Evolutionary conservation across 2,888 invertebrate species (phyloP), one percentile per base, ranked within the genome.

Genomic region (Alitta virens): DNA sequence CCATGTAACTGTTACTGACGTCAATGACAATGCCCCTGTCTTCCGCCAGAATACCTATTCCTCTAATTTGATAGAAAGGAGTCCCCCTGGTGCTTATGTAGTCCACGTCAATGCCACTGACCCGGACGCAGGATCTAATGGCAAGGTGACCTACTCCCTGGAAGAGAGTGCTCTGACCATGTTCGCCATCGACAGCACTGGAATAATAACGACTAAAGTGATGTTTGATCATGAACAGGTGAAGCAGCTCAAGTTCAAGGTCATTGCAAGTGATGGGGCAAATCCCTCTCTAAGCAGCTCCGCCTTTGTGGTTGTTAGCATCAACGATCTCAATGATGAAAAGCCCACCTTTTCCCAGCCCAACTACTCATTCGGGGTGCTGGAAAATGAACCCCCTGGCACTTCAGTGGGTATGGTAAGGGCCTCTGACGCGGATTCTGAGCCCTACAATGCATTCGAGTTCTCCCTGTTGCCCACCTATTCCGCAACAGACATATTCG

Each of bases 241-340:
- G 1, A 59, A 63, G 24, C 46, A 42, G 26, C 27, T 63, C 25
- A 38, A 46, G 26, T 62, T 68, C 27, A 18, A 92, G 9, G 87
- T 95, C 63, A 90, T 90, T 79, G 95, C 94, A 3, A 90, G 91
- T 77, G 95, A 95, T 84, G 89, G 90, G 72, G 94, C 91, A 0
- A 42, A 26, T 14, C 90, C 92, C 23, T 92, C 93, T 1, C 85
- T 91, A 27, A 91, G 92, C 59, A 92, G 94, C 57, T 91, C 90
- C 3, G 94, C 94, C 14, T 91, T 91, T 7, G 94, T 68, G 12
- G 40, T 43, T 3, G 63, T 70, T 23, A 61, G 24, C 12, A 52
- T 70, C 21, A 25, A 56, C 16, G 70, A 70, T 52, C 63, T 63
- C n/a, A 68, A 70, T 56, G 70, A 70, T 38, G 66, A 67, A 33